Evolutionary conservation across 2,113 vertebrate species (phyloP).

Genomic region (Gallinago paraguaiae): DNA sequence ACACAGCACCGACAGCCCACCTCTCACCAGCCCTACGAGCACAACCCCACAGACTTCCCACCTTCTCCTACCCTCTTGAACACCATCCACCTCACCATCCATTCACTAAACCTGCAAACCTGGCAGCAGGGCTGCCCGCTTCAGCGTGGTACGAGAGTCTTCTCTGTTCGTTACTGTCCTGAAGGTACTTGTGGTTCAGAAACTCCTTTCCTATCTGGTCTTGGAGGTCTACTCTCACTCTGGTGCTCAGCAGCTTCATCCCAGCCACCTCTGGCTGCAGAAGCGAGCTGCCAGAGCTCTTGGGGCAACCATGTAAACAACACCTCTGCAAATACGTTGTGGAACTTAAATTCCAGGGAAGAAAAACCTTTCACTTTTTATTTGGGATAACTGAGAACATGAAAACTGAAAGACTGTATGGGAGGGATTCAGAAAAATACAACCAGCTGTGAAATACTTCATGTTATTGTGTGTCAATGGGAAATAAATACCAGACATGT

Average conservation of each 20-base stretch:
- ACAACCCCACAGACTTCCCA: neutral
- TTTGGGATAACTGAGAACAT: neutral
- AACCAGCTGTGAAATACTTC: neutral
- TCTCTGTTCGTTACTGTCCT: too few relatives aligned
- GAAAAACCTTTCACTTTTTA: neutral
- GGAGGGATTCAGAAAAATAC: neutral
- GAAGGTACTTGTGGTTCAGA: neutral
- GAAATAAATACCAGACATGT: neutral
- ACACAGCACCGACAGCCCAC: neutral
- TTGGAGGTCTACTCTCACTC: neutral
- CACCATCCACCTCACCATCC: too few relatives aligned
- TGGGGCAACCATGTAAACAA: neutral
- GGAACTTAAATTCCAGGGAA: neutral
- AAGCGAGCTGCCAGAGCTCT: accelerated
- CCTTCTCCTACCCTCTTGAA: neutral
- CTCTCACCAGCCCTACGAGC: accelerated
- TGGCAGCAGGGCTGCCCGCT: neutral
- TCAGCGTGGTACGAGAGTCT: accelerated
- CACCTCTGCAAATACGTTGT: neutral
- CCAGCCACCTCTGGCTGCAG: neutral
- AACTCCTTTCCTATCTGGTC: neutral
- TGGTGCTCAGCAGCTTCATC: neutral
- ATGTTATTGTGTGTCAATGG: neutral
- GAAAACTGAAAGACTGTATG: neutral
- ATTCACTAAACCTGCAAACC: neutral